phyloP scores from a whole-genome alignment of 2,113 vertebrate genomes.

The Oxygymnocypris stewartii region DNA sequence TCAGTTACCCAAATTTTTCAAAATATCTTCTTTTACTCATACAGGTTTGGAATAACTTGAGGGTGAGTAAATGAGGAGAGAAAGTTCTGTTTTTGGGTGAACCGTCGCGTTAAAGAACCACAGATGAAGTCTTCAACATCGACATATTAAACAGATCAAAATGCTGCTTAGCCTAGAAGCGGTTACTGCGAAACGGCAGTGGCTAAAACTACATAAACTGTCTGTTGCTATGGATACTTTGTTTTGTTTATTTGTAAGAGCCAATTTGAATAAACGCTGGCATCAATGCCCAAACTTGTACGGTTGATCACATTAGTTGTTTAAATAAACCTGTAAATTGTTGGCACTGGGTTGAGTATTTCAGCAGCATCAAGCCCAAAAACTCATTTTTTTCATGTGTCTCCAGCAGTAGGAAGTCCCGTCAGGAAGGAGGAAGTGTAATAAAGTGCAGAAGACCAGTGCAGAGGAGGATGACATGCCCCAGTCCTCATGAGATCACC shows the following conservation, averaged over 20 bases:
- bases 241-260: not conserved
- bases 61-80: not conserved
- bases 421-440: slow-evolving; percentile 61
- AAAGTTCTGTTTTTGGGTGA: not conserved
- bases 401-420: slow-evolving; percentile 70
- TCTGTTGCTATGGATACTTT: not conserved
- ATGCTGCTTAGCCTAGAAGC: not conserved
- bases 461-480: slow-evolving; percentile 86
- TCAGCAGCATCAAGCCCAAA: not conserved
- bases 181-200: not conserved
- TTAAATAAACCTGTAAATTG: not conserved
- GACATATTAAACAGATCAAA: not conserved
- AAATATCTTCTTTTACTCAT: too few relatives aligned
- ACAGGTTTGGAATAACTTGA: not conserved
- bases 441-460: slow-evolving; percentile 69
- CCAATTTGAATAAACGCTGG: not conserved
- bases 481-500: slow-evolving; percentile 84
- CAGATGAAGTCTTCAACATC: not conserved
- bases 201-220: not conserved
- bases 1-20: too few relatives aligned
- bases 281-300: not conserved
- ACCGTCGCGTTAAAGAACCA: not conserved
- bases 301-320: not conserved
- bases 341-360: not conserved
- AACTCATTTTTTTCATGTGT: not conserved